Evolutionary conservation across 2,113 vertebrate species (phyloP), one percentile per base, ranked within the genome.

Genomic region (Coracopsis vasa): DNA sequence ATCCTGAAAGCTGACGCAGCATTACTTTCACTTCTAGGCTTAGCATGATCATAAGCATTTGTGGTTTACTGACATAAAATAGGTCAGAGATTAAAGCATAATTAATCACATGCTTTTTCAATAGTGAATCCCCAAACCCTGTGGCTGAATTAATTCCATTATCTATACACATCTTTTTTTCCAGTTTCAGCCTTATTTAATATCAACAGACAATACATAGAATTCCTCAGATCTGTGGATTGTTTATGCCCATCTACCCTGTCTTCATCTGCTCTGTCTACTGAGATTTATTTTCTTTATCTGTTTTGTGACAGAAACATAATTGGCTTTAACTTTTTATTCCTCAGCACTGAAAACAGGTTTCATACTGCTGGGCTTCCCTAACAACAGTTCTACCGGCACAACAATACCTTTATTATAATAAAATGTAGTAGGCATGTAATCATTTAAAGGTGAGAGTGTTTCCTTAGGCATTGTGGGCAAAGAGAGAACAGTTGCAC

Each of bases 21-120:
- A 80, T 7, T 93, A 31, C 31, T 89, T 96, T 95, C 92, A 91
- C 79, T 96, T 97, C 87, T 86, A 84, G 39, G 79, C 74, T 94
- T 90, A 75, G 39, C 21, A 58, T 66, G 80, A 95, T 69, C 31
- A 71, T 90, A 94, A 89, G 23, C 44, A 87, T 80, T 93, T 94
- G 70, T 60, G 42, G 41, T 92, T 88, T 95, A 77, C 64, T 94
- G 90, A 87, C 84, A 94, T 75, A 94, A 98, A 97, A 96, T 93
- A 97, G 61, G 94, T 94, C 60, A 88, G 92, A 67, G 35, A 79
- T 80, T 86, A 79, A 94, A 96, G 27, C 74, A 29, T 84, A 97
- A 97, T 96, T 96, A 96, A 97, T 92, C 86, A 45, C 5, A 29
- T 92, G 7, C 16, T 39, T 92, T 96, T 83, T 90, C 47, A 92